Evolutionary conservation across 2,113 vertebrate genomes (phyloP).

Genomic region (Aplodontia rufa): DNA sequence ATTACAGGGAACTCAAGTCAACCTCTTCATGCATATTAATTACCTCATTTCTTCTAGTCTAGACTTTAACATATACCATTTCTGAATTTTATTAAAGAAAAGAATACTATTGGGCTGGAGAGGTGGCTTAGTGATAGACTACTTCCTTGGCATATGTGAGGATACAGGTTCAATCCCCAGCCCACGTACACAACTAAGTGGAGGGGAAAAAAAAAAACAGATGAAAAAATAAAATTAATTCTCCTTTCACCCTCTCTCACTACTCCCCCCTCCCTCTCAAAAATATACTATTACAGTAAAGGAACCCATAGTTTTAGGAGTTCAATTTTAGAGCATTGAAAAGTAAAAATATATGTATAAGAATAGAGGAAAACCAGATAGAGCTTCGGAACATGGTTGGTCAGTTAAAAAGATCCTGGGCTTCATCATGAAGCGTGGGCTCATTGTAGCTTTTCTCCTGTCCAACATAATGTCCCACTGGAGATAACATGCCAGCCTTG

Average conservation of each 20-base stretch:
- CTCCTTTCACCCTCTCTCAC: too few species aligned
- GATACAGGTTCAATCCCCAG: too few species aligned
- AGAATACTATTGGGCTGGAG: too few species aligned
- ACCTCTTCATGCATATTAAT: neutral
- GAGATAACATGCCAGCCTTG: neutral
- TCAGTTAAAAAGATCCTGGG: neutral
- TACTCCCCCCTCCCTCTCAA: too few species aligned
- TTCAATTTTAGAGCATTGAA: slow-evolving; percentile 14
- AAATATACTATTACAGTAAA: neutral
- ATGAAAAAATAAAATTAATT: too few species aligned
- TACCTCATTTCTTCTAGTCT: neutral
- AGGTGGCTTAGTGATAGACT: too few species aligned
- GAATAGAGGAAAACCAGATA: neutral
- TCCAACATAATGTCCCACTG: neutral
- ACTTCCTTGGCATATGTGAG: too few species aligned
- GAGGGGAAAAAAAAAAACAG: too few species aligned
- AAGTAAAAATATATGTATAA: neutral
- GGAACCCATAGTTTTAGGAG: neutral
- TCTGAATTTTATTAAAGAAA: neutral
- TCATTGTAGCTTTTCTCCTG: neutral
- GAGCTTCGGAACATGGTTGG: neutral
- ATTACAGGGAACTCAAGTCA: neutral
- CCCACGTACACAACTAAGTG: too few species aligned
- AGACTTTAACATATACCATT: neutral
- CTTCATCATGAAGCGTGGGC: neutral